Evolutionary conservation across 35 echinoderm and acorn worm species (phyloP), one percentile per base, ranked within the genome.

Genomic region (Strongylocentrotus purpuratus): DNA sequence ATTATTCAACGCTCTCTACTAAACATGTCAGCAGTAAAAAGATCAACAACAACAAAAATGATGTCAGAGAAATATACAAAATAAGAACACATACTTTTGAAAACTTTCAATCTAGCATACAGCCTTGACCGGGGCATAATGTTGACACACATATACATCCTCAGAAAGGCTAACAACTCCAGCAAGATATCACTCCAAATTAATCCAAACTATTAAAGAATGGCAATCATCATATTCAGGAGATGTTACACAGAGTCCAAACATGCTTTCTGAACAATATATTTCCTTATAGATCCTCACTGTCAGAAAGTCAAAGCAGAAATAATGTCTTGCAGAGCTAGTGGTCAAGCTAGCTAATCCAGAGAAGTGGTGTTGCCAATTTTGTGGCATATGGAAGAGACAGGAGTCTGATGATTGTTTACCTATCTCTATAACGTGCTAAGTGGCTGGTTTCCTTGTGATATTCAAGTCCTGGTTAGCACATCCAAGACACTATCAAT

Each of bases 81-180:
- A 78, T 92, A 46, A n/a, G 2, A 55, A 11, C 13, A 93, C 91
- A 31, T 93, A 93, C 91, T 46, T 7, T 32, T 28, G 91, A 93
- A 18, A 48, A 93, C 91, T 93, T 93, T 93, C 31, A 93, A 93
- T n/a, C 48, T 93, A 15, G 91, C 91, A 93, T 93, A 93, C 91
- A 93, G 48, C 48, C 91, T 93, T 47, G 45, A 20, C 5, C 31
- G 33, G 48, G 91, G 91, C 91, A 93, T 93, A n/a, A 17, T 46
- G 12, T 11, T 41, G 12, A 45, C 87, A 89, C 12, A 45, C 7
- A 41, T 9, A 89, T 89, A 89, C 65, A 78, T 78, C 65, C 28
- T 22, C 65, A 78, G 28, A 78, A 28, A 78, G 22, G 65, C 20
- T 7, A 7, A n/a, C 0, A 78, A 78, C 65, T 78, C 65, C 65